Conservation (phyloP, 2,113 vertebrate species). For the Platysternon megacephalum region DNA sequence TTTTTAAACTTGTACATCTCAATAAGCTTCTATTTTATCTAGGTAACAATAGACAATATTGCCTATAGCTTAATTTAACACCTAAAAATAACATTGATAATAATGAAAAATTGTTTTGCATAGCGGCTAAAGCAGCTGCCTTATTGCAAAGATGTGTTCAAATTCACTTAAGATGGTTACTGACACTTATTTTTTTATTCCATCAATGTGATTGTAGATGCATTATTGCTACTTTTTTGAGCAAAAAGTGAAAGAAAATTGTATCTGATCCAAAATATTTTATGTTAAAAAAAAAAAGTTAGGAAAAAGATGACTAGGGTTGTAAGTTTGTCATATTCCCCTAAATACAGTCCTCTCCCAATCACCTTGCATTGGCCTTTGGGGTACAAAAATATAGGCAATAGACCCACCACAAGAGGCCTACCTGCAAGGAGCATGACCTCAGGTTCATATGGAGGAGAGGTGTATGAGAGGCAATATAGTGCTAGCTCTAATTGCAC, state of each 20-base stretch:
- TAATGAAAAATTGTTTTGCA: background rate
- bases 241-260: background rate
- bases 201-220: background rate
- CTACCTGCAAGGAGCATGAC: background rate
- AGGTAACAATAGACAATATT: background rate
- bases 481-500: too few species aligned
- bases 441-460: background rate
- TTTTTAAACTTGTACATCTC: conserved; percentile 39
- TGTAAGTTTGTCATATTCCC: background rate
- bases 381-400: background rate
- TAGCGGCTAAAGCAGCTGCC: background rate
- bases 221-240: background rate
- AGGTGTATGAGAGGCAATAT: background rate
- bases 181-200: background rate
- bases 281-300: background rate
- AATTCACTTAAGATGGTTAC: conserved; percentile 6
- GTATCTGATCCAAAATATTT: background rate
- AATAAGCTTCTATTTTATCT: background rate
- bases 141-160: background rate
- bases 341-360: background rate
- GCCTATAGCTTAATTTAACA: background rate
- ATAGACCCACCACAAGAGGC: background rate
- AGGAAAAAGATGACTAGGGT: background rate
- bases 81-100: background rate
- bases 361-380: background rate